phyloP scores from a whole-genome alignment of 2,888 invertebrate genomes.

The Eutolmus rufibarbis region DNA sequence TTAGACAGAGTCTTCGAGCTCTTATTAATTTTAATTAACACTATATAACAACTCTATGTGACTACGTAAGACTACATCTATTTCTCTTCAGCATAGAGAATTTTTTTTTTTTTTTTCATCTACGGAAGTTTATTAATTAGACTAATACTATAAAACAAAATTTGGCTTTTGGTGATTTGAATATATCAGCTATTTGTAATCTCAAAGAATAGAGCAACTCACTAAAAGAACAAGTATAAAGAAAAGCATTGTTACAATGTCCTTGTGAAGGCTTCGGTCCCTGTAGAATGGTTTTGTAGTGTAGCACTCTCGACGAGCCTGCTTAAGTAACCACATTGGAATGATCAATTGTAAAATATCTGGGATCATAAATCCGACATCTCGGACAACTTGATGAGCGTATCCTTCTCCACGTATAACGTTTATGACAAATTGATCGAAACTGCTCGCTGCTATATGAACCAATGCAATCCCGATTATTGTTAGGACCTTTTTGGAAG shows the following conservation, averaged over 20 bases:
- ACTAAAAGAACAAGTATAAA: conserved; percentile 60
- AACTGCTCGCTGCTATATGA: conserved; percentile 70
- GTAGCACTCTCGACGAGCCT: conserved; percentile 58
- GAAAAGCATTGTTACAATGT: conserved; percentile 50
- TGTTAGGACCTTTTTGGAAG: conserved; percentile 66
- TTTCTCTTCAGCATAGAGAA: neutral
- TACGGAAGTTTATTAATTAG: neutral
- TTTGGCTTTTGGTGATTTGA: neutral
- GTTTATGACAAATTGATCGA: conserved; percentile 72
- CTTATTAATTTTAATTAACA: neutral
- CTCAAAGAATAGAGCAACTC: conserved; percentile 62
- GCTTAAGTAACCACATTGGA: conserved; percentile 65
- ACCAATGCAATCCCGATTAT: conserved; percentile 69
- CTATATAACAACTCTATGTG: neutral
- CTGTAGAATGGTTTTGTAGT: conserved; percentile 59
- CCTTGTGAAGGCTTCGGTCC: conserved; percentile 59
- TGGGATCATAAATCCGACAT: conserved; percentile 73
- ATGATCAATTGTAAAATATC: conserved; percentile 71
- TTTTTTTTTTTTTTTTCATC: neutral
- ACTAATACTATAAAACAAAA: neutral
- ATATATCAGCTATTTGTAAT: conserved; percentile 39
- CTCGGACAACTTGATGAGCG: conserved; percentile 72
- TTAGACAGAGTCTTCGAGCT: neutral
- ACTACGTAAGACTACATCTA: neutral
- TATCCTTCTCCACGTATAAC: conserved; percentile 71